Conservation (phyloP, 2,797 vertebrate genomes). For the Vultur gryphus region DNA sequence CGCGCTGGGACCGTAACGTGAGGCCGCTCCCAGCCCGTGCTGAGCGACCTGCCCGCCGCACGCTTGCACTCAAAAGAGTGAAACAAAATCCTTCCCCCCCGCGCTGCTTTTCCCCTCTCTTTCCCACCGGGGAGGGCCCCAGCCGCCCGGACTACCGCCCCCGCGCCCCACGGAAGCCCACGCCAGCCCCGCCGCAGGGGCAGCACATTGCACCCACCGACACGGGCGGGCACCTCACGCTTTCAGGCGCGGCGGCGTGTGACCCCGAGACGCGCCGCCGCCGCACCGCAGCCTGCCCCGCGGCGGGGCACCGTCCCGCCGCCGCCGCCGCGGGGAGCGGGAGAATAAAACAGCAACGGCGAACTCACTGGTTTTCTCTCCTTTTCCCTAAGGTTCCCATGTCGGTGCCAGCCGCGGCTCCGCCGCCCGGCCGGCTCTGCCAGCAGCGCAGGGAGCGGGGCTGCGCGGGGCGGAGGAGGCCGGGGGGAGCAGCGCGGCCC, state of each 20-base stretch:
- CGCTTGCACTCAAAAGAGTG: accelerated
- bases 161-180: not conserved
- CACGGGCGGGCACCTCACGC: not conserved
- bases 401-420: not conserved
- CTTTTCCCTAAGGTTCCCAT: slow-evolving; percentile 68
- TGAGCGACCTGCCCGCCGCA: not conserved
- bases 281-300: not conserved
- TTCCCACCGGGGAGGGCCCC: not conserved
- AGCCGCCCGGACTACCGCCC: accelerated
- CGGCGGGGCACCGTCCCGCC: not conserved
- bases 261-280: not conserved
- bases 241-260: too few species aligned
- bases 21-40: not conserved
- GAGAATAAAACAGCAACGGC: not conserved
- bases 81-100: not conserved
- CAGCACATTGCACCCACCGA: not conserved
- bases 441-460: not conserved
- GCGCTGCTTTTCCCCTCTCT: not conserved
- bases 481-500: not conserved
- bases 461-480: not conserved
- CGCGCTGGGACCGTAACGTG: not conserved
- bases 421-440: not conserved
- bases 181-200: not conserved
- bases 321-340: not conserved
- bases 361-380: slow-evolving; percentile 60